Conservation (phyloP, 2,797 vertebrate genomes). For the Periophthalmus magnuspinnatus region DNA sequence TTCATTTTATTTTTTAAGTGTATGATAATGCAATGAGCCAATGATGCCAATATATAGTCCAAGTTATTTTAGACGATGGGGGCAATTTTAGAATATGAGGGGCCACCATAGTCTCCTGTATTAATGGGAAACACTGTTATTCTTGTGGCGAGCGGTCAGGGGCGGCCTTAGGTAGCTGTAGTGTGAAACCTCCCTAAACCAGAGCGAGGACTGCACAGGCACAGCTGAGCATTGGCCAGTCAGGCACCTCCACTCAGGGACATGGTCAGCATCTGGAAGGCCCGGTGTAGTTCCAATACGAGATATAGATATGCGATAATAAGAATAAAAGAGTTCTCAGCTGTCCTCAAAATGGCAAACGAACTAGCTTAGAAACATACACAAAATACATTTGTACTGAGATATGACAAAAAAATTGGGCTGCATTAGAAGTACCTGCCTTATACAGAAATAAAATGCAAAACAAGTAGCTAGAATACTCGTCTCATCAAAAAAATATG, state of each 20-base stretch:
- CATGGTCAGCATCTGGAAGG: slow-evolving; percentile 24
- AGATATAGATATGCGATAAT: slow-evolving; percentile 54
- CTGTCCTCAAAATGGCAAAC: slow-evolving; percentile 66
- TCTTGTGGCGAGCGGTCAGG: not conserved
- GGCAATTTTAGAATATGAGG: too few species aligned
- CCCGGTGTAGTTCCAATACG: slow-evolving; percentile 1
- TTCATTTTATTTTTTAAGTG: too few species aligned
- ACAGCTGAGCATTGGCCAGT: slow-evolving; percentile 1
- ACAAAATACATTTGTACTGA: slow-evolving; percentile 72
- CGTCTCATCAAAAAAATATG: slow-evolving; percentile 87
- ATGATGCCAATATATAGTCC: too few species aligned
- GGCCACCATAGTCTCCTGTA: too few species aligned
- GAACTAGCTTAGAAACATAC: slow-evolving; percentile 69
- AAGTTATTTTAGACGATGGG: too few species aligned
- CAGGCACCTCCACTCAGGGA: not conserved
- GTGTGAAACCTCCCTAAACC: slow-evolving; percentile 12
- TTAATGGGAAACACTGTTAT: too few species aligned
- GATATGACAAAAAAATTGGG: slow-evolving; percentile 70
- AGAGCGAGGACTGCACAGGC: slow-evolving; percentile 39
- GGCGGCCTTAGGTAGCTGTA: slow-evolving; percentile 11
- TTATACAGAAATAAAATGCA: slow-evolving; percentile 79
- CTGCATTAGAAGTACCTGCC: slow-evolving; percentile 76
- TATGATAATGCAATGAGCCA: too few species aligned
- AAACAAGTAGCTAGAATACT: slow-evolving; percentile 80
- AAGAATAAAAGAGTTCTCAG: slow-evolving; percentile 16